phyloP scores from a whole-genome alignment of 1,140 invertebrate genomes.

The Bicyclus anynana region DNA sequence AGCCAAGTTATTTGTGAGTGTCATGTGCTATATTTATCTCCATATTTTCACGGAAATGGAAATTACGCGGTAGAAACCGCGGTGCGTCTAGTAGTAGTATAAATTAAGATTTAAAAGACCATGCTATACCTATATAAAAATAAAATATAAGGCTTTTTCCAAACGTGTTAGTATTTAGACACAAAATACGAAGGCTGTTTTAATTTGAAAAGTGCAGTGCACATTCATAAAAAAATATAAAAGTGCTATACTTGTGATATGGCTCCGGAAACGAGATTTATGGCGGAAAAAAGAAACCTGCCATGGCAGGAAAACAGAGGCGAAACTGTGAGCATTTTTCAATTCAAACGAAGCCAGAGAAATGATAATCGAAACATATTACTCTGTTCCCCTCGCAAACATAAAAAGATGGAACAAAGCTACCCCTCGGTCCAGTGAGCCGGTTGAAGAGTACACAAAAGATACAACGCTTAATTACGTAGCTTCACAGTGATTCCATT shows the following conservation, averaged over 20 bases:
- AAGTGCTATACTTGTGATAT: constrained; percentile 18
- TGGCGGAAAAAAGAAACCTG: constrained; percentile 25
- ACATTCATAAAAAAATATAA: constrained; percentile 7
- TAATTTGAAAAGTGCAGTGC: neutral
- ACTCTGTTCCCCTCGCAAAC: constrained; percentile 33
- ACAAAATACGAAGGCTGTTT: neutral
- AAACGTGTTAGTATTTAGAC: neutral
- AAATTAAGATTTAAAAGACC: no score
- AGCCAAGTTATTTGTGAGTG: no score
- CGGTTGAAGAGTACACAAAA: constrained; percentile 7
- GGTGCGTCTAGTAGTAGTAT: no score
- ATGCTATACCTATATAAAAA: no score
- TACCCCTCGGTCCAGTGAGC: constrained; percentile 1
- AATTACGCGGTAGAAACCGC: no score
- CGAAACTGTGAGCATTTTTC: constrained; percentile 44
- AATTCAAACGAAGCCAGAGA: constrained; percentile 46
- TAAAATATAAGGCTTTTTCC: no score
- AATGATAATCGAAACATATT: constrained; percentile 62
- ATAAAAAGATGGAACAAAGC: constrained; percentile 8
- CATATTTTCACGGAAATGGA: no score
- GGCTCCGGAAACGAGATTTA: constrained; percentile 33
- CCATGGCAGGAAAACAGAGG: constrained; percentile 25
- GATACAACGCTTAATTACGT: constrained; percentile 7
- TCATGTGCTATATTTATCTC: no score
- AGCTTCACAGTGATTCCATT: constrained; percentile 7